Conservation (phyloP, 2,888 invertebrate genomes). For the Catocala fraxini region DNA sequence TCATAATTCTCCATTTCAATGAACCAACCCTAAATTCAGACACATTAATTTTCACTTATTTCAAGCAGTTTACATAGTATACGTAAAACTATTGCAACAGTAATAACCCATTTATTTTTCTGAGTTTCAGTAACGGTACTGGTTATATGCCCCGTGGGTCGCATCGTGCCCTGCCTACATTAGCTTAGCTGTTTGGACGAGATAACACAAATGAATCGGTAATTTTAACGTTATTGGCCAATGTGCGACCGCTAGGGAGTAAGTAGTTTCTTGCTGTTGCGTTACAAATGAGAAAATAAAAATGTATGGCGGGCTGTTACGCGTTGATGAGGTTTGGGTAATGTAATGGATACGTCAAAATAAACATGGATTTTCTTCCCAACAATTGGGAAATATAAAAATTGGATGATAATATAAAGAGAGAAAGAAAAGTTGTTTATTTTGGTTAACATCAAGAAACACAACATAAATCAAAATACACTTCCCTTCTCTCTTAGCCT, state of each 20-base stretch:
- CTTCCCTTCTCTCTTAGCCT: no score
- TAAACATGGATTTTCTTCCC: no score
- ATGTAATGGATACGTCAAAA: background rate
- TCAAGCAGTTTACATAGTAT: background rate
- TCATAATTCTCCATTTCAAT: no score
- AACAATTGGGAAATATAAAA: no score
- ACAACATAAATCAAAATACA: no score
- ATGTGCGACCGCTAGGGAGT: constrained; percentile 18
- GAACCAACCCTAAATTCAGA: background rate
- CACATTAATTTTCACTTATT: background rate
- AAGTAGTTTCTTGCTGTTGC: constrained; percentile 8
- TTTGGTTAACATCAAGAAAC: no score
- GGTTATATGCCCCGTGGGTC: constrained; percentile 32
- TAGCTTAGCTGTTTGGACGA: constrained; percentile 35
- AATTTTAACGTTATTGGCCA: constrained; percentile 35
- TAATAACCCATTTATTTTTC: constrained; percentile 44
- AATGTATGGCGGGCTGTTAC: constrained; percentile 12
- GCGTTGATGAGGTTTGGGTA: constrained; percentile 10
- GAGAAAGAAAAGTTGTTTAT: no score
- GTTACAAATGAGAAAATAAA: constrained; percentile 18
- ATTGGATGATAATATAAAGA: no score
- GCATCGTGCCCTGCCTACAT: constrained; percentile 37
- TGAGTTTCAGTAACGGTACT: constrained; percentile 30
- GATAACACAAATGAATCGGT: constrained; percentile 49
- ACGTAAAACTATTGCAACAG: constrained; percentile 31